Evolutionary conservation across 2,888 invertebrate species (phyloP).

Genomic region (Hypolimnas misippus): DNA sequence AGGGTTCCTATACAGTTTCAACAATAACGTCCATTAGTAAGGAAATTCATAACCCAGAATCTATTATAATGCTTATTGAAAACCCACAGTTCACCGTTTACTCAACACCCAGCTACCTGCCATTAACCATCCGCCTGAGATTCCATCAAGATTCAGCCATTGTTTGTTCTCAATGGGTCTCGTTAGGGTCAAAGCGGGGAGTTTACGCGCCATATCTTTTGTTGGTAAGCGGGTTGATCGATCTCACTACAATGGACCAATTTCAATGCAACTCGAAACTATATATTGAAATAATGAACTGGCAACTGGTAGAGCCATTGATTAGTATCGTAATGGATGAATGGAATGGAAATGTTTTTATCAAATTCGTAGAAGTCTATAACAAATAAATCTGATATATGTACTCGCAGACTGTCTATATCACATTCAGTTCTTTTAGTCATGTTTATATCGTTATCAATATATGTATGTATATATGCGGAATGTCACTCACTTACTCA

Average conservation of each 20-base stretch:
- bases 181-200: conserved; percentile 67
- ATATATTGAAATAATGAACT: conserved; percentile 4
- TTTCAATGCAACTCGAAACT: conserved; percentile 63
- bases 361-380: background rate
- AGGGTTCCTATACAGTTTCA: background rate
- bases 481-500: no score
- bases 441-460: no score
- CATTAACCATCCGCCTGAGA: conserved; percentile 50
- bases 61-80: conserved; percentile 14
- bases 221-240: conserved; percentile 77
- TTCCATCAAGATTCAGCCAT: conserved; percentile 69
- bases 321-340: background rate
- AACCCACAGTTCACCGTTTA: conserved; percentile 12
- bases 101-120: conserved; percentile 20
- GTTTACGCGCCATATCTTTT: conserved; percentile 67
- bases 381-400: background rate
- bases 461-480: no score
- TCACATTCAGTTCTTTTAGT: no score
- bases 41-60: conserved; percentile 10
- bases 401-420: no score
- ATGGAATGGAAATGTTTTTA: background rate
- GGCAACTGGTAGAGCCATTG: background rate
- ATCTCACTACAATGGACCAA: conserved; percentile 72
- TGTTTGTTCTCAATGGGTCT: conserved; percentile 74
- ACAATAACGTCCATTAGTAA: conserved; percentile 7